These are phyloP conservation scores for Furcifer pardalis DNA, from an alignment of 2,797 vertebrate genomes.

Conservation along the genomic window DNA sequence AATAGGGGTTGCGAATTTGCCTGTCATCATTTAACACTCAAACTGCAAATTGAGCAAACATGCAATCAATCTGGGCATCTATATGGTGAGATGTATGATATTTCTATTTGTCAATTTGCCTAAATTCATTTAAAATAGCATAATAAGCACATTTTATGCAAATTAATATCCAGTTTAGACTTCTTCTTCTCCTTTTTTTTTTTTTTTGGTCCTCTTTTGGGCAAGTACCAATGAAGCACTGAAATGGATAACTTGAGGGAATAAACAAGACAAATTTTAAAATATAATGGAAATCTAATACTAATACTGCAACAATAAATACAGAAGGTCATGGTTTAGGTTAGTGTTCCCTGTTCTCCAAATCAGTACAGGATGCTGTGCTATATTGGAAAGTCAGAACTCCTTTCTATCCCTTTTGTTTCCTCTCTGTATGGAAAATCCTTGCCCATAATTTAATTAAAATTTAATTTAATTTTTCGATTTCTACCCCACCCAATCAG, in stretches of 20 bases:
- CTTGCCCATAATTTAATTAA: too few species aligned
- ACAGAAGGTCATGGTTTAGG: neutral
- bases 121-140: neutral
- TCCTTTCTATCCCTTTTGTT: neutral
- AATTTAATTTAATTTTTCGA: too few species aligned
- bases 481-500: too few species aligned
- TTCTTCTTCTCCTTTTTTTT: too few species aligned
- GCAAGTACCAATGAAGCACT: neutral
- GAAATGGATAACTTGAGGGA: too few species aligned
- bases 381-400: neutral
- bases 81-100: too few species aligned
- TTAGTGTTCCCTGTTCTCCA: neutral
- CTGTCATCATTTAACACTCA: neutral
- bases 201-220: neutral
- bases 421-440: neutral
- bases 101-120: neutral
- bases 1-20: neutral
- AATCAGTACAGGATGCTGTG: neutral
- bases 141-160: neutral
- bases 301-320: neutral
- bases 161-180: neutral
- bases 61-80: neutral
- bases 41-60: neutral
- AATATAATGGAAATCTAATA: neutral
- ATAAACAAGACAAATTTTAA: too few species aligned